Percentiles rank a stretch among this genome's conserved stretches.
Conservation (phyloP, 2,888 invertebrate genomes). For the Malthinus seriepunctatus region DNA sequence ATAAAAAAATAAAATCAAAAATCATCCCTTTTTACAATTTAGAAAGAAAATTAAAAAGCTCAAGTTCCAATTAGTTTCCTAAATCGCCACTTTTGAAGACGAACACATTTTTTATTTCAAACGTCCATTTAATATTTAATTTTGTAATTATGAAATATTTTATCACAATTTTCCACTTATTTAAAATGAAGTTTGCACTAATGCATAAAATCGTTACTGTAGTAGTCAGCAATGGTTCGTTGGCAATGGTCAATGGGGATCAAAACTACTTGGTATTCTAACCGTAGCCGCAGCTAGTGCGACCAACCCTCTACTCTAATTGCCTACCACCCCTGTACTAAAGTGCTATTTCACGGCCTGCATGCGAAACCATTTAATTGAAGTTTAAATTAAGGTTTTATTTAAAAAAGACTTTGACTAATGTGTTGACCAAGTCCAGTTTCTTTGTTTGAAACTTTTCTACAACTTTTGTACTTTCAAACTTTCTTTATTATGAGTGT, state of each 20-base stretch:
- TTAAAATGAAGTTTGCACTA: neutral
- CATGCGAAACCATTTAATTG: slow-evolving; percentile 42
- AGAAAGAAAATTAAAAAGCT: no score
- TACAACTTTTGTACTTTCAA: neutral
- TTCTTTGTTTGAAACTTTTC: no score
- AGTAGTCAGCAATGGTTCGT: slow-evolving; percentile 10
- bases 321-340: slow-evolving; percentile 44
- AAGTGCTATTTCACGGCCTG: slow-evolving; percentile 44
- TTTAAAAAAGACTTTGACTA: slow-evolving; percentile 8
- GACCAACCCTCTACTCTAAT: slow-evolving; percentile 41
- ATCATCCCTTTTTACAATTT: no score
- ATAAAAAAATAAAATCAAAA: no score
- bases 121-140: no score
- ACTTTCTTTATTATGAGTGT: neutral
- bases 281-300: slow-evolving; percentile 38
- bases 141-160: no score
- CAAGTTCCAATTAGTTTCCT: no score
- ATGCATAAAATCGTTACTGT: slow-evolving; percentile 21
- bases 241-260: slow-evolving; percentile 29
- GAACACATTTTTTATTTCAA: no score
- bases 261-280: slow-evolving; percentile 38
- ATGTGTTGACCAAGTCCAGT: neutral
- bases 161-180: no score
- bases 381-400: slow-evolving; percentile 34
- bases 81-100: no score